Evolutionary conservation across 2,888 invertebrate species (phyloP).

Genomic region (Mesoligia furuncula): DNA sequence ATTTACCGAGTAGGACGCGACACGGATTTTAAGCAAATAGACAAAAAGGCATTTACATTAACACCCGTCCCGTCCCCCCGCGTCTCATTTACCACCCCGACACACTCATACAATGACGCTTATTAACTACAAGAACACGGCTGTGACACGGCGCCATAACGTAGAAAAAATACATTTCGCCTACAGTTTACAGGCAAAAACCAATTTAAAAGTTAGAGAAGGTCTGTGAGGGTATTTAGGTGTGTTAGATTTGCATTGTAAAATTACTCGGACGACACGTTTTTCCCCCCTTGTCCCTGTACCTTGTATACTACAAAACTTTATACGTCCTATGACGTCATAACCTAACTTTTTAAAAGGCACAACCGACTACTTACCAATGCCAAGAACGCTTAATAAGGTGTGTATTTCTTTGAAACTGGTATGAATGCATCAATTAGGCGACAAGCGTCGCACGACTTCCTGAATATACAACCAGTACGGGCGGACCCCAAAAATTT

Average conservation of each 20-base stretch:
- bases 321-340: constrained; percentile 12
- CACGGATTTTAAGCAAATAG: constrained; percentile 89
- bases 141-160: constrained; percentile 2
- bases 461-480: constrained; percentile 67
- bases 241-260: constrained; percentile 1
- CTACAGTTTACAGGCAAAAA: constrained; percentile 63
- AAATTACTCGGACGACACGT: constrained; percentile 18
- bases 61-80: constrained; percentile 74
- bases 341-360: constrained; percentile 29
- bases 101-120: constrained; percentile 58
- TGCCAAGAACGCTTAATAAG: constrained; percentile 52
- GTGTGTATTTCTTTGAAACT: constrained; percentile 63
- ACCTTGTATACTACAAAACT: background rate
- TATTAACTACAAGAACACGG: constrained; percentile 65
- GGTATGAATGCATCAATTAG: constrained; percentile 69
- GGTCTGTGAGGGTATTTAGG: constrained; percentile 38
- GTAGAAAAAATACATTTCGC: constrained; percentile 63
- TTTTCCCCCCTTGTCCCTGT: background rate
- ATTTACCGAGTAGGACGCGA: constrained; percentile 88
- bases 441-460: constrained; percentile 66
- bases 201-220: constrained; percentile 34
- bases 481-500: constrained; percentile 62
- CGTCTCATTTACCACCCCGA: constrained; percentile 55
- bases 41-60: constrained; percentile 88
- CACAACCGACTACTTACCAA: constrained; percentile 58